Conservation (phyloP, 2,797 vertebrate species). For the Manis crassicaudata region DNA sequence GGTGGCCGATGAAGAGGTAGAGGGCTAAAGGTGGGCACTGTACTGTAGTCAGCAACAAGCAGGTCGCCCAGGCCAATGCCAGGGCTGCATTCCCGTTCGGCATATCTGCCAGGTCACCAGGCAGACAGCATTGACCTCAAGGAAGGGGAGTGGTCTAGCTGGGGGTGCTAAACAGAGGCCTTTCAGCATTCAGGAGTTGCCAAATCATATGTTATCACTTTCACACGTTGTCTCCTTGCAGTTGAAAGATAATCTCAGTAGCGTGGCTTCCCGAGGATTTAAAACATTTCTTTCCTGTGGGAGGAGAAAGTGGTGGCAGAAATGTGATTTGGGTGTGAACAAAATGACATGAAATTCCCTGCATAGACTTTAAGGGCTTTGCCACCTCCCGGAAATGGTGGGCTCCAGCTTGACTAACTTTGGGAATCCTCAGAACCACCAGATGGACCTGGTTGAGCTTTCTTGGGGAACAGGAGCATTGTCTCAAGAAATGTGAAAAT, state of each 20-base stretch:
- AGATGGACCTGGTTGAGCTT: background rate
- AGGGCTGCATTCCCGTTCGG: background rate
- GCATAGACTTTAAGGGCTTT: background rate
- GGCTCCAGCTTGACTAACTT: background rate
- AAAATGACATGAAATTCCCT: background rate
- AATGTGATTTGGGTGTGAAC: slow-evolving; percentile 25
- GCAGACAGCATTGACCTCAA: background rate
- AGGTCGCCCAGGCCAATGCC: background rate
- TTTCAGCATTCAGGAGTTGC: background rate
- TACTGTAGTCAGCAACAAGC: background rate
- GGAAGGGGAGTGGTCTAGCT: background rate
- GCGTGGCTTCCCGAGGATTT: slow-evolving; percentile 45
- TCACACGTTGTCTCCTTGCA: slow-evolving; percentile 61
- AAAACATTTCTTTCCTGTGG: slow-evolving; percentile 19
- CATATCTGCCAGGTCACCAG: background rate
- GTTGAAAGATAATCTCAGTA: slow-evolving; percentile 58
- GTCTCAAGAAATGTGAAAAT: slow-evolving; percentile 29
- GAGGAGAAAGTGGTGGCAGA: slow-evolving; percentile 13
- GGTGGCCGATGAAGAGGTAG: background rate
- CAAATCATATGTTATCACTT: slow-evolving; percentile 50
- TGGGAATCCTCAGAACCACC: background rate
- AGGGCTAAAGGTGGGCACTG: background rate
- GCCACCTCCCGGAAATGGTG: background rate
- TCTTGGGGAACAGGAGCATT: background rate
- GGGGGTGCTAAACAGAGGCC: slow-evolving; percentile 13